Evolutionary conservation across 2,888 invertebrate genomes (phyloP), one percentile per base, ranked within the genome.

Genomic region (Nomada fucata): DNA sequence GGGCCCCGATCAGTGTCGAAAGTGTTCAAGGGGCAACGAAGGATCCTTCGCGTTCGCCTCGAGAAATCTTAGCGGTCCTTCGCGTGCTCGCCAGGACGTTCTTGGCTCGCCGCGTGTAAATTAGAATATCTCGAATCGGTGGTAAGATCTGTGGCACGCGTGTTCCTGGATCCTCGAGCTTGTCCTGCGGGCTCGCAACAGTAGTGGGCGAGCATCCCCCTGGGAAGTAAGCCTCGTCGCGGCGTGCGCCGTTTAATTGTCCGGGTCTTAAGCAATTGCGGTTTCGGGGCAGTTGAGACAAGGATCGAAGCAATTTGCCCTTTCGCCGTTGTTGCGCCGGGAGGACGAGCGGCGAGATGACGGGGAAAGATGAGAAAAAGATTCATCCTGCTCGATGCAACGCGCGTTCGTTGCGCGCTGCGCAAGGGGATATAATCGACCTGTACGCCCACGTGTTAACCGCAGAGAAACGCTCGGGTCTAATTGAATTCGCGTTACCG

Each of bases 401-500:
- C 36, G 13, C 69, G 60, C 65, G 79, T 67, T 77, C 5, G 61
- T 61, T 77, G 55, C 73, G 11, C 20, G 55, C 70, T 23, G 72
- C 26, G 69, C 44, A 52, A 67, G 47, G 47, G 57, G 72, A 29
- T 9, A 76, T 83, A 84, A 79, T 73, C 73, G 83, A 79, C 67
- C 68, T 65, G 79, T 69, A 89, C 90, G 90, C 90, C 91, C 90
- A 91, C 91, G 89, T 87, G 79, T 86, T 84, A 72, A 91, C 91
- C 91, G 88, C 91, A 91, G 83, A 89, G 85, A 89, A 84, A 83
- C 90, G 82, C 87, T 90, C 88, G 85, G 82, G 84, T 80, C 85
- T 91, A 91, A 91, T 91, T 91, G 91, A 91, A 91, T 91, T 88
- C 85, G 79, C 85, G 85, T 88, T 86, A 82, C 75, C 55, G 71